Conservation (phyloP, 2,113 vertebrate genomes). For the Alouatta palliata region DNA sequence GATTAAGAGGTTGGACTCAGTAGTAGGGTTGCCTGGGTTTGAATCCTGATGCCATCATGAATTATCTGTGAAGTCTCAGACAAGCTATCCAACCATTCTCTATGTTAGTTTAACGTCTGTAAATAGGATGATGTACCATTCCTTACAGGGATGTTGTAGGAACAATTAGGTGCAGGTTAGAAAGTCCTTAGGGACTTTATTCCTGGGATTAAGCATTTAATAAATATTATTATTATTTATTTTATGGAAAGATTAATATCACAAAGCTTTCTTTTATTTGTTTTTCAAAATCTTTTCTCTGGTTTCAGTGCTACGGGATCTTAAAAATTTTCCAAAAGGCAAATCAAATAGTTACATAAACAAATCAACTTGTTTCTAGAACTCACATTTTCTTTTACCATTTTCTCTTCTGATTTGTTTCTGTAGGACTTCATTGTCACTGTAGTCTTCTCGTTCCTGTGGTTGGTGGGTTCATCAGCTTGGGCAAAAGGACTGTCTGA, state of each 20-base stretch:
- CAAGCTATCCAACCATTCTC: background rate
- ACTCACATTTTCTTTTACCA: background rate
- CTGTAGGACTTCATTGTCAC: constrained; percentile 97
- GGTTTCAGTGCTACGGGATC: background rate
- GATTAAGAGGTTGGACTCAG: background rate
- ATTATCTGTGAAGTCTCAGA: background rate
- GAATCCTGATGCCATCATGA: background rate
- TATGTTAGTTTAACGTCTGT: background rate
- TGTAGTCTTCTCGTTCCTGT: constrained; percentile 98
- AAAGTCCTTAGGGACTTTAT: background rate
- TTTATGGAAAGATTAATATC: background rate
- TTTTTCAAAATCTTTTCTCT: background rate
- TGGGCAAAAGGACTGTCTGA: constrained; percentile 99
- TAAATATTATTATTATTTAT: background rate
- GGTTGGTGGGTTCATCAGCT: constrained; percentile 97
- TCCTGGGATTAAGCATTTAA: background rate
- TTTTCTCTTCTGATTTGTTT: constrained; percentile 67
- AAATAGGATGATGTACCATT: background rate
- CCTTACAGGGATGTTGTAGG: background rate
- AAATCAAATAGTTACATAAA: background rate
- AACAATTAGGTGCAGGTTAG: background rate
- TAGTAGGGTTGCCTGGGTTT: background rate
- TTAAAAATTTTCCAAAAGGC: constrained; percentile 16
- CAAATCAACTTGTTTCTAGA: background rate
- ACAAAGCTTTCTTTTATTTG: background rate